These are phyloP conservation scores for Galendromus occidentalis DNA, from an alignment of 1,140 invertebrate genomes.

Conservation along the genomic window DNA sequence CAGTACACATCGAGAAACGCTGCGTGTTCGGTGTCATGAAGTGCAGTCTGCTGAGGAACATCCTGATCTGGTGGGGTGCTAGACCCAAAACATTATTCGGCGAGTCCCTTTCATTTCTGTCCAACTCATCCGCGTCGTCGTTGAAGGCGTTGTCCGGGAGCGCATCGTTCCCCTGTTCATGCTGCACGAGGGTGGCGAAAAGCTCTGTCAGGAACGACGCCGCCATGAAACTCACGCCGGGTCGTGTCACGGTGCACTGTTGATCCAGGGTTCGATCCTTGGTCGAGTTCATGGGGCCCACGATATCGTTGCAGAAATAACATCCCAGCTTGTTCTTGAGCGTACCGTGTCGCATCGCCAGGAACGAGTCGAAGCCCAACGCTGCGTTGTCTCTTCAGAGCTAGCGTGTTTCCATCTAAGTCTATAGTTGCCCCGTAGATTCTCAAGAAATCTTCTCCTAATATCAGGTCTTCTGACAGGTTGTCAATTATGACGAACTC, in stretches of 20 bases:
- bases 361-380: conserved; percentile 87
- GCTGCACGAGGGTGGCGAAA: conserved; percentile 62
- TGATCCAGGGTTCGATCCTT: conserved; percentile 85
- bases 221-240: conserved; percentile 77
- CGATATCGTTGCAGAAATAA: conserved; percentile 98
- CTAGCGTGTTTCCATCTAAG: no score
- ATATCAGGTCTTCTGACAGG: no score
- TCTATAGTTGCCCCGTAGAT: no score
- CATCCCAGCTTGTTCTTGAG: conserved; percentile 54
- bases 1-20: conserved; percentile 73
- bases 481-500: no score
- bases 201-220: conserved; percentile 77
- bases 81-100: conserved; percentile 42
- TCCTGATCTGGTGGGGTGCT: conserved; percentile 80
- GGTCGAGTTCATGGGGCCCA: conserved; percentile 83
- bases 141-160: conserved; percentile 25
- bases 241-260: conserved; percentile 92
- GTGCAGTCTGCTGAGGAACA: conserved; percentile 59
- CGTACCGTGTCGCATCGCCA: conserved; percentile 84
- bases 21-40: conserved; percentile 56
- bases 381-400: conserved; percentile 47
- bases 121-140: conserved; percentile 22
- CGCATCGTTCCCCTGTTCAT: conserved; percentile 44
- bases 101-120: conserved; percentile 33
- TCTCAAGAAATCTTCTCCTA: no score